Percentiles rank a stretch among this genome's conserved stretches.
Conservation (phyloP, 2,888 invertebrate genomes). For the Platycnemis pennipes region DNA sequence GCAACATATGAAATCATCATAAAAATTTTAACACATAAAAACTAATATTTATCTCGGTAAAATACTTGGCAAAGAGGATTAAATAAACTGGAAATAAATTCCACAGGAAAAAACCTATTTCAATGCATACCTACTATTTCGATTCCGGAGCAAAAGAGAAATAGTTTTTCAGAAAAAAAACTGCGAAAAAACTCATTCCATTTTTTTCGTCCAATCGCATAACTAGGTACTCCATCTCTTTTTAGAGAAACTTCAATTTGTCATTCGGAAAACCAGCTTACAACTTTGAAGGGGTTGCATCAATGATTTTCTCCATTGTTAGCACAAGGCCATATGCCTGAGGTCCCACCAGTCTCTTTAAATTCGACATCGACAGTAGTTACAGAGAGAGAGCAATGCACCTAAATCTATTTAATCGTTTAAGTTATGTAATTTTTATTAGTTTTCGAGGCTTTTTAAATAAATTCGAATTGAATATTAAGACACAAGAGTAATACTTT, state of each 20-base stretch:
- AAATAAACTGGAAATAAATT: background rate
- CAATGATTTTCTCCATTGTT: too few relatives aligned
- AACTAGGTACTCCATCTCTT: background rate
- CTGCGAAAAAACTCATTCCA: background rate
- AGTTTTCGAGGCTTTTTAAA: too few relatives aligned
- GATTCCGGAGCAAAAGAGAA: background rate
- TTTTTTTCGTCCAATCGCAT: background rate
- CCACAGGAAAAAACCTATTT: background rate
- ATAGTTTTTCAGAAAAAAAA: slow-evolving; percentile 33
- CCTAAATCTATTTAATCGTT: too few relatives aligned
- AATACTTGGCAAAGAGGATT: background rate
- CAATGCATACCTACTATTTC: background rate
- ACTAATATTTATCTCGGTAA: background rate
- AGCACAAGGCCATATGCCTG: too few relatives aligned
- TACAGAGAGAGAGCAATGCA: too few relatives aligned
- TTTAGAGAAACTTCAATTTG: background rate
- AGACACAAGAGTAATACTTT: too few relatives aligned
- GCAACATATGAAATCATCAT: too few relatives aligned
- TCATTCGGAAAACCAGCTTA: background rate
- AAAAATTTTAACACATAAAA: too few relatives aligned
- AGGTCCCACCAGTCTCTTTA: too few relatives aligned
- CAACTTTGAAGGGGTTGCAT: background rate
- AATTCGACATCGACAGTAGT: too few relatives aligned
- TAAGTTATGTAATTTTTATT: too few relatives aligned
- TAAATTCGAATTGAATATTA: too few relatives aligned